Conservation (phyloP, 2,797 vertebrate species). For the Sebastes hubbsi region DNA sequence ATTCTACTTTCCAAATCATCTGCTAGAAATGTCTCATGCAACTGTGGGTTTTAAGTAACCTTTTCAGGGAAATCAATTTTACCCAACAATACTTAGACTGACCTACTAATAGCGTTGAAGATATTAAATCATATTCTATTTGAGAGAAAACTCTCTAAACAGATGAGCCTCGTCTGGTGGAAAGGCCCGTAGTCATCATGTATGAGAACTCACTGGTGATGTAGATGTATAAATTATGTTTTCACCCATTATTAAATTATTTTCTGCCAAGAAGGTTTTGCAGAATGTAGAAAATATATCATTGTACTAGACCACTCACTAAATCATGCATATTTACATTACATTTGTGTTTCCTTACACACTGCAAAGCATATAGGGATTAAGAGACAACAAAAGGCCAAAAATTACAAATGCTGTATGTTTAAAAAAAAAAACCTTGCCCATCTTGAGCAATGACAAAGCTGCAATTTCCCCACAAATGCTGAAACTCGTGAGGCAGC, state of each 20-base stretch:
- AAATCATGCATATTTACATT: not conserved
- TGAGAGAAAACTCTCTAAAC: slow-evolving; percentile 50
- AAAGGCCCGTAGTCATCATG: slow-evolving; percentile 41
- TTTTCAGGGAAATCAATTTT: slow-evolving; percentile 46
- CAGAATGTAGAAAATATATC: not conserved
- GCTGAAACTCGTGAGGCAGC: slow-evolving; percentile 32
- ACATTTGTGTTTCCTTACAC: not conserved
- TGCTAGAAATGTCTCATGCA: slow-evolving; percentile 17
- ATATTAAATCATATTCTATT: slow-evolving; percentile 54
- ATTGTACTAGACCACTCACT: not conserved
- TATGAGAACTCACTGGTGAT: slow-evolving; percentile 8
- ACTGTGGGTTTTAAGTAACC: slow-evolving; percentile 14
- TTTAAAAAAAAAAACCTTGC: not conserved
- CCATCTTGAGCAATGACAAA: slow-evolving; percentile 19
- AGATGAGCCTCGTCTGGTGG: slow-evolving; percentile 64
- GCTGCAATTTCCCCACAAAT: slow-evolving; percentile 29
- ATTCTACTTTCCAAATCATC: slow-evolving; percentile 25
- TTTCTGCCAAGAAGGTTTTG: not conserved
- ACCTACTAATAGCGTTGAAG: slow-evolving; percentile 35
- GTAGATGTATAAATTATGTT: not conserved
- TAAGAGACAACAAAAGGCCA: not conserved
- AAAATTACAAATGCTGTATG: not conserved
- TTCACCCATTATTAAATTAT: not conserved
- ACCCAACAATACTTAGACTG: slow-evolving; percentile 43
- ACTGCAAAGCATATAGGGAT: not conserved